A percentile compares a stretch with the other conserved stretches of the same genome.
phyloP scores from a whole-genome alignment of 2,797 vertebrate species.

The Scolopax rusticola region DNA sequence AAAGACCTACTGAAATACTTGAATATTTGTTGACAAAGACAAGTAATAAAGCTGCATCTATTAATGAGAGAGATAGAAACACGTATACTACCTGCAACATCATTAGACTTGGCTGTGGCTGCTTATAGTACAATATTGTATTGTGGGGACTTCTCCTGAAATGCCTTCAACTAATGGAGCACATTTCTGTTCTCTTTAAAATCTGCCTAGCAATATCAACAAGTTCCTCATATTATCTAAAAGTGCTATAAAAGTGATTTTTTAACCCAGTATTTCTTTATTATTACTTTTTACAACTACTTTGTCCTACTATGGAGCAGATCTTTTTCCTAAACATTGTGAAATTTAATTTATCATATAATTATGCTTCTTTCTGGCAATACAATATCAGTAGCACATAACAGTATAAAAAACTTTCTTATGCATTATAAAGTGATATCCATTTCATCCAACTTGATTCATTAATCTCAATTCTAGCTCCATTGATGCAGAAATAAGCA shows the following conservation, averaged over 20 bases:
- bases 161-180: neutral
- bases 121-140: neutral
- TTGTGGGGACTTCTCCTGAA: neutral
- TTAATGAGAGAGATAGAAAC: neutral
- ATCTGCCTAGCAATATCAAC: neutral
- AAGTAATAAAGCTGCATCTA: neutral
- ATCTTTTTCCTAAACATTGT: neutral
- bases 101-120: neutral
- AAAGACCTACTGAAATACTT: neutral
- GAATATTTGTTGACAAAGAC: neutral
- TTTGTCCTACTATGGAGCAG: neutral
- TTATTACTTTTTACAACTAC: neutral
- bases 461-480: neutral
- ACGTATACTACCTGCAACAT: neutral
- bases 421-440: neutral
- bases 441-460: neutral
- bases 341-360: neutral
- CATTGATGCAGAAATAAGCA: neutral
- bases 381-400: neutral
- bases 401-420: neutral
- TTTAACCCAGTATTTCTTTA: neutral
- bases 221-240: neutral
- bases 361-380: neutral
- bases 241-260: neutral
- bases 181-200: neutral